Percentiles rank a stretch among this genome's conserved stretches.
Conservation (phyloP, 2,797 vertebrate species). For the Schizothorax lantsangensis region DNA sequence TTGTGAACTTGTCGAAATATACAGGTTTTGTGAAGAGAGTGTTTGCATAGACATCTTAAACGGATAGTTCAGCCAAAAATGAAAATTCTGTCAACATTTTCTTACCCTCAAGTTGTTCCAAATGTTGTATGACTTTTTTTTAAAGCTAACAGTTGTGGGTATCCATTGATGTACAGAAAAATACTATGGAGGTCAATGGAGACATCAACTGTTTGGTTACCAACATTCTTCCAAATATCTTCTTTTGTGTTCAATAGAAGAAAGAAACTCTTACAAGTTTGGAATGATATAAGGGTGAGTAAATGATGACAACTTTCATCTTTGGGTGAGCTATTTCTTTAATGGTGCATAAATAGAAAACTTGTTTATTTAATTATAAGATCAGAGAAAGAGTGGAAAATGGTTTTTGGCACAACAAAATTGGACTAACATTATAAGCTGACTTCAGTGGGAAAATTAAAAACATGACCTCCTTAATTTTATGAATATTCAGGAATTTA, state of each 20-base stretch:
- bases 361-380: neutral
- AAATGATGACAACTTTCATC: neutral
- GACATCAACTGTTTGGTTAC: neutral
- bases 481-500: neutral
- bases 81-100: neutral
- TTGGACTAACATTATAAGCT: neutral
- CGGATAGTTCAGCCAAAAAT: neutral
- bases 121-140: neutral
- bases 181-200: neutral
- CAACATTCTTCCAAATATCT: neutral
- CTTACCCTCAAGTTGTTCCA: neutral
- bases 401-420: neutral
- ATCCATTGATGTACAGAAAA: neutral
- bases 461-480: neutral
- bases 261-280: neutral
- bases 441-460: neutral
- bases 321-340: neutral
- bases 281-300: neutral
- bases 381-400: neutral
- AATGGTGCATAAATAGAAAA: neutral
- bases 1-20: neutral
- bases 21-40: neutral
- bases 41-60: neutral
- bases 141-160: neutral
- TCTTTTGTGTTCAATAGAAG: neutral